Evolutionary conservation across 2,797 vertebrate species (phyloP).

Genomic region (Chaenodraco wilsoni): DNA sequence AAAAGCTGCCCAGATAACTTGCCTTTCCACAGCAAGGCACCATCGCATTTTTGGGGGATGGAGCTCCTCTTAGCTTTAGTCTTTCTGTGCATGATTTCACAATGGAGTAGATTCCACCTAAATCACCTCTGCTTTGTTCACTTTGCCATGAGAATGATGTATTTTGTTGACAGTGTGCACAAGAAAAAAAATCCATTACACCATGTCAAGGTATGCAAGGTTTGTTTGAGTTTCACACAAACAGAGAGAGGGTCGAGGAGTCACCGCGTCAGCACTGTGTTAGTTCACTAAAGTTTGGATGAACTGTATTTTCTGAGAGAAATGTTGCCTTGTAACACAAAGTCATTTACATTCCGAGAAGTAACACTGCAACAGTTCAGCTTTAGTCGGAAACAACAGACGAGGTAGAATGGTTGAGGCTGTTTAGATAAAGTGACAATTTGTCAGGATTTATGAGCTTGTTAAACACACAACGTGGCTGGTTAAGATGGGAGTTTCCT

Average conservation of each 20-base stretch:
- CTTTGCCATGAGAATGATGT: constrained; percentile 23
- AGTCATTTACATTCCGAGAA: constrained; percentile 48
- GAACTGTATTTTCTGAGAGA: constrained; percentile 39
- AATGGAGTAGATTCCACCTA: constrained; percentile 34
- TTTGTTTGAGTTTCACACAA: constrained; percentile 76
- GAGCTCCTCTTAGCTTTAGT: background rate
- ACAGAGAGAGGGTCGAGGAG: constrained; percentile 32
- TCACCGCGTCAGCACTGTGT: constrained; percentile 14
- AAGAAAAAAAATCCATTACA: constrained; percentile 33
- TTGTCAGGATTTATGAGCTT: constrained; percentile 61
- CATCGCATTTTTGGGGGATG: constrained; percentile 6
- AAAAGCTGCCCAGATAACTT: constrained; percentile 33
- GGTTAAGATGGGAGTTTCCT: constrained; percentile 56
- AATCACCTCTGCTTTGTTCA: constrained; percentile 28
- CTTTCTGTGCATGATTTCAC: constrained; percentile 17
- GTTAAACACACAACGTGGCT: constrained; percentile 53
- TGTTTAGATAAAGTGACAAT: constrained; percentile 58
- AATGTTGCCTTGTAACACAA: constrained; percentile 33
- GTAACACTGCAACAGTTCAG: constrained; percentile 43
- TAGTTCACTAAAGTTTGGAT: constrained; percentile 34
- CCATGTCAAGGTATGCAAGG: constrained; percentile 37
- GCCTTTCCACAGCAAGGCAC: constrained; percentile 22
- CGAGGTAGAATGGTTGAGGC: constrained; percentile 27
- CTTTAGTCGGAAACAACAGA: constrained; percentile 44
- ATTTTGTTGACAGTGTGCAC: constrained; percentile 40